These are phyloP conservation scores for Lepidurus couesii DNA, from an alignment of 1,140 invertebrate genomes.

Conservation along the genomic window DNA sequence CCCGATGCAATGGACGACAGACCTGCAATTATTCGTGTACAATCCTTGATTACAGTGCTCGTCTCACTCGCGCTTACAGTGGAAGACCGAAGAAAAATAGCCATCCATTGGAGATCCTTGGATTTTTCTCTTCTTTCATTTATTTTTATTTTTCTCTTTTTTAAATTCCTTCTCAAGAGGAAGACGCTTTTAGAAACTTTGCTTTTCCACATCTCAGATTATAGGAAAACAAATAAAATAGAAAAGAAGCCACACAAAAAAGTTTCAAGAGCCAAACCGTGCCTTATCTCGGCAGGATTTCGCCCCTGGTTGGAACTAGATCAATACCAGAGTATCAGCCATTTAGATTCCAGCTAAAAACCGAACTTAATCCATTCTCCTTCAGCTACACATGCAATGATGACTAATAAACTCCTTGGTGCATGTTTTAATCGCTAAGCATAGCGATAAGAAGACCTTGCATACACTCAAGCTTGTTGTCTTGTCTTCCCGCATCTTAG, in stretches of 20 bases:
- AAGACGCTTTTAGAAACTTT: background rate
- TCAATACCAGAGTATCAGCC: background rate
- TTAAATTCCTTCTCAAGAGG: background rate
- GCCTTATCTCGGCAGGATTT: background rate
- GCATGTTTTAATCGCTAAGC: background rate
- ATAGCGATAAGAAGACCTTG: background rate
- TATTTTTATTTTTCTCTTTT: background rate
- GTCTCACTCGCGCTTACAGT: conserved; percentile 17
- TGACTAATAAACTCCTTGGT: background rate
- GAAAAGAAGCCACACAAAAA: background rate
- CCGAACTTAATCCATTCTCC: background rate
- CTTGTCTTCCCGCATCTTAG: background rate
- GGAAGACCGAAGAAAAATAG: background rate
- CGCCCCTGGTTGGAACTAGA: background rate
- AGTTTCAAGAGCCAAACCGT: background rate
- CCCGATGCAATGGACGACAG: conserved; percentile 20
- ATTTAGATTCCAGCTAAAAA: background rate
- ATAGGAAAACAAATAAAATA: background rate
- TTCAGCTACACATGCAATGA: background rate
- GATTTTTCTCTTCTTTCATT: background rate
- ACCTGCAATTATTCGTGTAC: conserved; percentile 19
- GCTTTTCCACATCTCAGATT: background rate
- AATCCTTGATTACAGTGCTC: conserved; percentile 19
- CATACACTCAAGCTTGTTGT: background rate
- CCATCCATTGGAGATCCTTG: background rate